A percentile compares a stretch with the other conserved stretches of the same genome.
phyloP scores from a whole-genome alignment of 2,888 invertebrate genomes.

The Orchesella flavescens region DNA sequence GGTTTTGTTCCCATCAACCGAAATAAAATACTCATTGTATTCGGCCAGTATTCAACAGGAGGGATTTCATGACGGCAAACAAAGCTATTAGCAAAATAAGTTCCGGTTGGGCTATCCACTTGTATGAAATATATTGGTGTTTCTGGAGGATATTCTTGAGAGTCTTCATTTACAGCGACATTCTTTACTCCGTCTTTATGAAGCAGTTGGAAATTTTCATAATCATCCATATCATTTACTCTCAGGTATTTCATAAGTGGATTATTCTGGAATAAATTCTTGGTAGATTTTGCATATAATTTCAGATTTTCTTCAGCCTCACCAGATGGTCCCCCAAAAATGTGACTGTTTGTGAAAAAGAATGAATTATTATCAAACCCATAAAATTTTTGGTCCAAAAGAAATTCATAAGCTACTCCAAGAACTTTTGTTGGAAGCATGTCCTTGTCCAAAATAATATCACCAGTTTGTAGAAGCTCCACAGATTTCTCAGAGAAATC shows the following conservation, averaged over 20 bases:
- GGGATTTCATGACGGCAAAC: conserved; percentile 66
- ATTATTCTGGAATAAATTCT: too few relatives aligned
- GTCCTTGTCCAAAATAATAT: conserved; percentile 57
- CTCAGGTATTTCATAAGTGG: conserved; percentile 42
- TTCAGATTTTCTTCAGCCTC: not conserved
- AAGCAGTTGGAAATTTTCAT: not conserved
- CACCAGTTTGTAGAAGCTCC: conserved; percentile 54
- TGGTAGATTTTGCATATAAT: conserved; percentile 34
- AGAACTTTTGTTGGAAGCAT: conserved; percentile 48
- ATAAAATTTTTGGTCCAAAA: conserved; percentile 44
- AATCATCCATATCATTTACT: not conserved
- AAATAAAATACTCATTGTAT: conserved; percentile 51
- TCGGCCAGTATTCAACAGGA: conserved; percentile 59
- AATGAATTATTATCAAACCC: conserved; percentile 53
- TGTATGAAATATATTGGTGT: conserved; percentile 58
- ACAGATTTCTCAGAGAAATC: conserved; percentile 46
- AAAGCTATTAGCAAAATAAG: conserved; percentile 64
- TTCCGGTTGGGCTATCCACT: conserved; percentile 61
- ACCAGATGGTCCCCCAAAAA: conserved; percentile 39
- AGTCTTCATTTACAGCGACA: conserved; percentile 20
- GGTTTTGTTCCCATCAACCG: not conserved
- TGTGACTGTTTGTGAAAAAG: conserved; percentile 58
- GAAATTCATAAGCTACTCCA: conserved; percentile 45
- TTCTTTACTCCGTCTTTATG: not conserved
- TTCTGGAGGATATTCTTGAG: conserved; percentile 17